Conservation (phyloP, 2,888 invertebrate genomes). For the Lepas anatifera region DNA sequence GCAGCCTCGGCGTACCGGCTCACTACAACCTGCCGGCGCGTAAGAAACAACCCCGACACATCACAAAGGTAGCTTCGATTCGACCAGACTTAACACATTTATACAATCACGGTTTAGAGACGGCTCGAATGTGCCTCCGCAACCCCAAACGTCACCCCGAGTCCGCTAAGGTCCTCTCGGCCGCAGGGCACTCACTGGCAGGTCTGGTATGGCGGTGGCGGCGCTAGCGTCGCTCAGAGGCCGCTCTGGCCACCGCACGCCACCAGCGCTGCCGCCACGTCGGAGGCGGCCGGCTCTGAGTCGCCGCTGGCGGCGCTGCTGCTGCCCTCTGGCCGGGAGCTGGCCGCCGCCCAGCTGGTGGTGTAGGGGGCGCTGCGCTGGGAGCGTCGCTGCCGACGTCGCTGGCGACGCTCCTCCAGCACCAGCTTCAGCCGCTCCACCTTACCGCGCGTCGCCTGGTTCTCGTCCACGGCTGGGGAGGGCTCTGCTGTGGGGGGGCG, state of each 20-base stretch:
- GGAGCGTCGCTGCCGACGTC: constrained; percentile 46
- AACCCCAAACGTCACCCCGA: too few relatives aligned
- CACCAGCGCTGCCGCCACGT: constrained; percentile 1
- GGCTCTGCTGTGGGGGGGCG: not conserved
- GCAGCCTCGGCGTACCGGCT: too few relatives aligned
- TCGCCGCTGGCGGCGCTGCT: not conserved
- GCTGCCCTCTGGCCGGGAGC: not conserved
- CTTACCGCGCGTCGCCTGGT: constrained; percentile 69
- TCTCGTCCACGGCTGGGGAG: constrained; percentile 38
- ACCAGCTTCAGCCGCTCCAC: constrained; percentile 74
- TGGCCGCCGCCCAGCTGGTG: constrained; percentile 19
- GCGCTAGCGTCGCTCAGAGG: not conserved
- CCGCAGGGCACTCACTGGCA: too few relatives aligned
- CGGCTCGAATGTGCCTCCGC: too few relatives aligned
- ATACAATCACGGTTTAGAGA: too few relatives aligned
- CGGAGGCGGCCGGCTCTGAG: not conserved
- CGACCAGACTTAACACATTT: too few relatives aligned
- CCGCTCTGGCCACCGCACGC: constrained; percentile 10
- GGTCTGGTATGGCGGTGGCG: too few relatives aligned
- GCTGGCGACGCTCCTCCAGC: constrained; percentile 65
- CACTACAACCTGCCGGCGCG: too few relatives aligned
- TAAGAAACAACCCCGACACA: too few relatives aligned
- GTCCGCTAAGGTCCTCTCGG: too few relatives aligned
- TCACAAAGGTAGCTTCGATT: too few relatives aligned
- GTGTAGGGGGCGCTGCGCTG: constrained; percentile 36